Percentiles rank a stretch among this genome's conserved stretches.
These are phyloP conservation scores for Himalopsyche phryganea DNA, from an alignment of 1,140 invertebrate species.

Conservation along the genomic window DNA sequence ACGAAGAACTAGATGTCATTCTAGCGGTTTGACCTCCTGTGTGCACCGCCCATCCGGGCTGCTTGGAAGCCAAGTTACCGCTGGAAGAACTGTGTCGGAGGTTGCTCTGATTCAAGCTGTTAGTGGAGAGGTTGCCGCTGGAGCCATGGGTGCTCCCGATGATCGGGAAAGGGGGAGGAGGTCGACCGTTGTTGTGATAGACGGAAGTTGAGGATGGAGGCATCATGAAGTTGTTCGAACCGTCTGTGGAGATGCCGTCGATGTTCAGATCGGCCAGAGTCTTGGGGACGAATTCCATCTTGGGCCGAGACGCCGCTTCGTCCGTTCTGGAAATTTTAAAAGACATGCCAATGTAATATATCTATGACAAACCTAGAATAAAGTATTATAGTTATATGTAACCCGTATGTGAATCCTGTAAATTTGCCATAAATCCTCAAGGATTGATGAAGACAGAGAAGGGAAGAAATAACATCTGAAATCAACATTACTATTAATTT, in stretches of 20 bases:
- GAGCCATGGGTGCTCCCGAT: constrained; percentile 40
- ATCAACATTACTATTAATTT: no score
- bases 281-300: constrained; percentile 90
- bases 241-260: constrained; percentile 53
- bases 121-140: constrained; percentile 43
- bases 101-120: constrained; percentile 23
- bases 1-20: constrained; percentile 19
- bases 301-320: constrained; percentile 84
- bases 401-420: no score
- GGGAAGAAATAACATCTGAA: no score
- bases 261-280: constrained; percentile 85
- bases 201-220: no score
- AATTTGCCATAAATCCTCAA: no score
- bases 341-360: no score
- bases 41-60: constrained; percentile 23
- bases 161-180: constrained; percentile 33
- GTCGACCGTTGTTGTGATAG: constrained; percentile 47
- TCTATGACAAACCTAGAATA: constrained; percentile 3
- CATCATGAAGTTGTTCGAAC: constrained; percentile 36
- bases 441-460: no score
- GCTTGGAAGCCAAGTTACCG: constrained; percentile 39
- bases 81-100: constrained; percentile 43
- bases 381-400: constrained; percentile 3
- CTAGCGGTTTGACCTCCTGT: constrained; percentile 16
- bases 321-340: constrained; percentile 69